A percentile compares a stretch with the other conserved stretches of the same genome.
These are phyloP conservation scores for Caenorhabditis uteleia DNA, from an alignment of 2,888 invertebrate species.

Conservation along the genomic window DNA sequence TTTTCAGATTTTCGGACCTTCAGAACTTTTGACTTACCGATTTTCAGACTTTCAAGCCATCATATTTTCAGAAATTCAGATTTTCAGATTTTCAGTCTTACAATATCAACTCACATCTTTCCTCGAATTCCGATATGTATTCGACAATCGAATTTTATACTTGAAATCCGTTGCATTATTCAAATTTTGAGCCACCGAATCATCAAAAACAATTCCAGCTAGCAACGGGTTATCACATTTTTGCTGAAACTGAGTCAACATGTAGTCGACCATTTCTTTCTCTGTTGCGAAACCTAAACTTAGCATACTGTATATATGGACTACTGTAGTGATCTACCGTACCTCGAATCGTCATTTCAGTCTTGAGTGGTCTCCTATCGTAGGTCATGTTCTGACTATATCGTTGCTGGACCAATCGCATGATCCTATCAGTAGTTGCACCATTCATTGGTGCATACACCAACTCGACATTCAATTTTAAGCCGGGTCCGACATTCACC, in stretches of 20 bases:
- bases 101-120: slow-evolving; percentile 19
- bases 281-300: slow-evolving; percentile 70
- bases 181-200: slow-evolving; percentile 39
- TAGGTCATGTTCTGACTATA: too few relatives aligned
- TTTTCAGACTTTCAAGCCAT: too few relatives aligned
- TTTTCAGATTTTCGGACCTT: too few relatives aligned
- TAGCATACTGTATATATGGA: too few relatives aligned
- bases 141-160: slow-evolving; percentile 62
- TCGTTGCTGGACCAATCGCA: slow-evolving; percentile 26
- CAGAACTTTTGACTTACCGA: too few relatives aligned
- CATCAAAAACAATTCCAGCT: slow-evolving; percentile 62
- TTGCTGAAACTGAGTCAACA: slow-evolving; percentile 57
- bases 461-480: too few relatives aligned
- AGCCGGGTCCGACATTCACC: too few relatives aligned
- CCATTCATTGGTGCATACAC: slow-evolving; percentile 54
- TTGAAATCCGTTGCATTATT: slow-evolving; percentile 28
- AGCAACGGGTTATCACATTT: slow-evolving; percentile 59
- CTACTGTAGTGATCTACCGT: too few relatives aligned
- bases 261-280: slow-evolving; percentile 69
- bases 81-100: background rate
- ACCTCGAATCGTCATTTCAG: too few relatives aligned
- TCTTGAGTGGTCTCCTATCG: too few relatives aligned
- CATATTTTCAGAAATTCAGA: background rate
- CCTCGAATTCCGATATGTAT: slow-evolving; percentile 67
- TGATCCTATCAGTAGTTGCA: slow-evolving; percentile 39